Evolutionary conservation across 2,797 vertebrate species (phyloP).

Genomic region (Etheostoma nigrum): DNA sequence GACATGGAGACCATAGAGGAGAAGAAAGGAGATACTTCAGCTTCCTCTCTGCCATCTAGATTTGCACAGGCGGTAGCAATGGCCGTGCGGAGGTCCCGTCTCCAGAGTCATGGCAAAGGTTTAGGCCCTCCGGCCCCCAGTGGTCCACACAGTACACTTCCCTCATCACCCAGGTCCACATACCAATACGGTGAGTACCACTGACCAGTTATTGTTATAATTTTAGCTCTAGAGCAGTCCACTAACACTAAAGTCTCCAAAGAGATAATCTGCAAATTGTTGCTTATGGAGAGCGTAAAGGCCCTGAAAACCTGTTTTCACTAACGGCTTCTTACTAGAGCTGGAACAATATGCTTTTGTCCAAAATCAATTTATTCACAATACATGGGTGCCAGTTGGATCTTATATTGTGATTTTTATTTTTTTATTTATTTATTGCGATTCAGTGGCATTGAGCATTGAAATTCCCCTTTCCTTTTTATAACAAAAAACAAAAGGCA

Average conservation of each 20-base stretch:
- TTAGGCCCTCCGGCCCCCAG: not conserved
- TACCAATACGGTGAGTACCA: conserved; percentile 73
- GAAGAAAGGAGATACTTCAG: not conserved
- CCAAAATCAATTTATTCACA: too few relatives aligned
- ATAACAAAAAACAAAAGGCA: too few relatives aligned
- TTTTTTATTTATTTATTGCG: too few relatives aligned
- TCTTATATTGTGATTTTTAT: too few relatives aligned
- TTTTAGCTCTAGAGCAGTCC: not conserved
- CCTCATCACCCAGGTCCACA: conserved; percentile 33
- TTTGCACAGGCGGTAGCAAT: conserved; percentile 92
- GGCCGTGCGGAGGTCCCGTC: conserved; percentile 86
- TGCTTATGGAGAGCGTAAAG: too few relatives aligned
- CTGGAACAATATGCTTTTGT: too few relatives aligned
- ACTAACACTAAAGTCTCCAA: not conserved
- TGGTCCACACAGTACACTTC: conserved; percentile 26
- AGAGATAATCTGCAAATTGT: not conserved
- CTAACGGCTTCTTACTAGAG: too few relatives aligned
- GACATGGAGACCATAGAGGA: conserved; percentile 13
- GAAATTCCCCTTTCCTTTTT: too few relatives aligned
- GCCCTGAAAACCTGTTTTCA: too few relatives aligned
- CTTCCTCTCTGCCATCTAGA: conserved; percentile 76
- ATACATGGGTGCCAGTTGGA: too few relatives aligned
- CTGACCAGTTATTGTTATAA: not conserved
- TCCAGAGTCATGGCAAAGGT: conserved; percentile 78
- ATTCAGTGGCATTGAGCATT: too few relatives aligned